phyloP scores from a whole-genome alignment of 2,113 vertebrate genomes.

The Falco punctatus region DNA sequence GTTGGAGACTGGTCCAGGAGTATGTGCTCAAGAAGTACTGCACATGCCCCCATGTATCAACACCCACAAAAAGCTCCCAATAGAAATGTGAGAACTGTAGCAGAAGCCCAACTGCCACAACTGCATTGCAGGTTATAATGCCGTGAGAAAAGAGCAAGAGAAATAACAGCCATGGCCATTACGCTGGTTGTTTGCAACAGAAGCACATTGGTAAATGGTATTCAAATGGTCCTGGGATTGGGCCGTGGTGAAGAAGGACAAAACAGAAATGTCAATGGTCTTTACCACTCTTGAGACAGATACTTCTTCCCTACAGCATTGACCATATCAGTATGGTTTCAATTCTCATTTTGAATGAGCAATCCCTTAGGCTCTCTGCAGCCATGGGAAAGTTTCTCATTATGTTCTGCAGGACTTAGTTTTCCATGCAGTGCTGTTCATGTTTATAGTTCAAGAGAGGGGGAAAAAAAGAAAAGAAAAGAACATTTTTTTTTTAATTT shows the following conservation, averaged over 20 bases:
- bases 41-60: rapidly evolving
- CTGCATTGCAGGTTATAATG: not conserved
- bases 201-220: not conserved
- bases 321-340: not conserved
- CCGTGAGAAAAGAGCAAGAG: not conserved
- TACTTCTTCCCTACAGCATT: not conserved
- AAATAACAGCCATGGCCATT: not conserved
- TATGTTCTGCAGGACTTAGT: not conserved
- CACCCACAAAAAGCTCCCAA: not conserved
- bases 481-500: no score
- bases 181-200: not conserved
- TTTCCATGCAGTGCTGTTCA: not conserved
- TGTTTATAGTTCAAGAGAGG: not conserved
- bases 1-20: not conserved
- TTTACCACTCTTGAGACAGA: not conserved
- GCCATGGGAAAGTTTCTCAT: not conserved
- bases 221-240: not conserved
- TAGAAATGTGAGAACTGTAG: not conserved
- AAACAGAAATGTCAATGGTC: not conserved
- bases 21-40: not conserved
- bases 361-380: not conserved
- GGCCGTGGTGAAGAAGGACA: not conserved
- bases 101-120: not conserved
- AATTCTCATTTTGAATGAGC: not conserved
- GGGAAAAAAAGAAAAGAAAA: not conserved